Conservation (phyloP, 2,113 vertebrate species). For the Alexandromys fortis region DNA sequence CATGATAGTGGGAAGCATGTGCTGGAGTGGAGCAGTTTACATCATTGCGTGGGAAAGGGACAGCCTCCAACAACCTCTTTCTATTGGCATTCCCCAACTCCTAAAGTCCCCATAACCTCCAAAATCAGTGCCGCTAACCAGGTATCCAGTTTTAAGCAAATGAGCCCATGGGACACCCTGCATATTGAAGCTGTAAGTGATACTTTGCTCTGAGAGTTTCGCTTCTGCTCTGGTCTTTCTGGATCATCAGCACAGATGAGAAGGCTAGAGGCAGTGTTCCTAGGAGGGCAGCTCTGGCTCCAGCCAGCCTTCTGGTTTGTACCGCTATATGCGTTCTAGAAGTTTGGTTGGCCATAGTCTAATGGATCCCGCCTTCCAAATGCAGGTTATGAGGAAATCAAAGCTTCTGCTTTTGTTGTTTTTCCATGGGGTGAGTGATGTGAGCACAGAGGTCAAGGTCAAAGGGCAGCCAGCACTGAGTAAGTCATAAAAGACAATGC, state of each 20-base stretch:
- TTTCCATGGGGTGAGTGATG: accelerated
- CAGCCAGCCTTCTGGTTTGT: not conserved
- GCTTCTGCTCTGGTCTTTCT: not conserved
- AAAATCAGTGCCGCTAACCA: not conserved
- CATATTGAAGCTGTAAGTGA: not conserved
- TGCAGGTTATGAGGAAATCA: accelerated
- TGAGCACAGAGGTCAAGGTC: not conserved
- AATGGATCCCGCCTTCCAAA: not conserved
- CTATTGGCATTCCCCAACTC: not conserved
- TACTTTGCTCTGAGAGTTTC: not conserved
- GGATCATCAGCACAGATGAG: accelerated
- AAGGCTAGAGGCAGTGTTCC: not conserved
- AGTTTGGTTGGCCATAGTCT: no score
- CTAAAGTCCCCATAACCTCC: not conserved
- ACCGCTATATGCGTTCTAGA: not conserved
- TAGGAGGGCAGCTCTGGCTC: not conserved
- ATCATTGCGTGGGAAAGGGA: not conserved
- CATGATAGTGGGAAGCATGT: not conserved
- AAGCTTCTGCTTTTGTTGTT: no score
- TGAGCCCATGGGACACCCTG: not conserved
- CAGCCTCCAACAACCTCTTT: not conserved
- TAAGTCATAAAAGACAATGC: not conserved
- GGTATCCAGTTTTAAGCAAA: not conserved
- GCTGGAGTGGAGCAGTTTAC: not conserved
- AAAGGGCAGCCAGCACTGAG: not conserved